A percentile compares a stretch with the other conserved stretches of the same genome.
These are phyloP conservation scores for Hystrix cristata DNA, from an alignment of 2,113 vertebrate species.

Conservation along the genomic window DNA sequence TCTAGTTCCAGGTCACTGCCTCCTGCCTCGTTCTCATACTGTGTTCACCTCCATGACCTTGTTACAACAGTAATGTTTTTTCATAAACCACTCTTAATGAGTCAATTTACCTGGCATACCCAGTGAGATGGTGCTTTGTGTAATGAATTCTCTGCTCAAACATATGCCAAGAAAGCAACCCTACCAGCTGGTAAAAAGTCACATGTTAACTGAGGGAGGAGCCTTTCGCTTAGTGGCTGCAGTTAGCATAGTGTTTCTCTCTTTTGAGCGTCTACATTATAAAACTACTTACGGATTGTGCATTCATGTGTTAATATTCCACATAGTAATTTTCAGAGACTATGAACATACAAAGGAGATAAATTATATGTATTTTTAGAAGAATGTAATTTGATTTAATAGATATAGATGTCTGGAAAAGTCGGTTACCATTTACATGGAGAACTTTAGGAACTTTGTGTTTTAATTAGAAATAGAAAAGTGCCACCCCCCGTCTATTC, in stretches of 20 bases:
- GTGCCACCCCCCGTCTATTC: not conserved
- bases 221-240: not conserved
- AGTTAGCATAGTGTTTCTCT: not conserved
- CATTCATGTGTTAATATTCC: not conserved
- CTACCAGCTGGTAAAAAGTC: conserved; percentile 63
- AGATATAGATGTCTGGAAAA: not conserved
- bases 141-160: conserved; percentile 54
- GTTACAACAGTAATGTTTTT: conserved; percentile 68
- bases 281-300: conserved; percentile 2
- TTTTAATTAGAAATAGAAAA: not conserved
- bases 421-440: not conserved
- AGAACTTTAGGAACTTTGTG: not conserved
- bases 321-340: not conserved
- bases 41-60: conserved; percentile 68
- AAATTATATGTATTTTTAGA: not conserved
- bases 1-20: conserved; percentile 68
- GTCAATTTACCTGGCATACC: conserved; percentile 67
- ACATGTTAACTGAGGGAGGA: conserved; percentile 53
- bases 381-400: conserved; percentile 17
- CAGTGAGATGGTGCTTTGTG: conserved; percentile 51
- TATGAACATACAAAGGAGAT: conserved; percentile 22
- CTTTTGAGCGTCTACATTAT: not conserved
- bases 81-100: conserved; percentile 78
- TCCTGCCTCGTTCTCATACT: conserved; percentile 48
- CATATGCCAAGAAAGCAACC: conserved; percentile 39